Evolutionary conservation across 2,797 vertebrate genomes (phyloP), one percentile per base, ranked within the genome.

Genomic region (Platyrinchus mystaceus): DNA sequence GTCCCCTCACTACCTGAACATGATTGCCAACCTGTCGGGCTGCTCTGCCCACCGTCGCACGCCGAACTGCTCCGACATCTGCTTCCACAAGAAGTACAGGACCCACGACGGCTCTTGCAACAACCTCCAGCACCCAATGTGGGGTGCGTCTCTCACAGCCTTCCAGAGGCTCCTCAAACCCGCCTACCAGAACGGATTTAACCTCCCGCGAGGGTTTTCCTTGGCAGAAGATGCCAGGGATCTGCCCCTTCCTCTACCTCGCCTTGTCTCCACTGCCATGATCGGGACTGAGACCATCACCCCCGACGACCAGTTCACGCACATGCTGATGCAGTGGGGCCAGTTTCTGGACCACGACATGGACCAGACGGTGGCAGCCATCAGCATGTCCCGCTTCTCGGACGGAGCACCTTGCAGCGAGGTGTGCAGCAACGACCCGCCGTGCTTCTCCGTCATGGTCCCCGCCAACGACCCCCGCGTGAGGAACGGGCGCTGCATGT

Each of bases 301-400:
- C 21, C 95, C 96, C 0, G 98, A 98, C 0, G 96, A 95, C 21
- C 97, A 97, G 47, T 98, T 97, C 93, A 98, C 97, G 0, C 97
- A 98, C 89, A 97, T 98, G 96, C 87, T 98, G 6, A 98, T 98
- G 97, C 97, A 98, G 41, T 98, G 97, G 97, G 97, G 97, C 5
- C 97, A 98, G 87, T 98, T 98, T 62, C 87, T 98, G 83, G 97
- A 98, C 85, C 97, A 98, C 0, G 97, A 98, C 77, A 84, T 98
- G 93, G 97, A 98, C 88, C 97, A 97, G 92, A 98, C 97, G 0
- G 97, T 98, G 88, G 97, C 97, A 27, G 97, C 97, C 43, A 97
- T 98, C 14, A 97, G 97, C 91, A 98, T 97, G 97, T 97, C 97
- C 3, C 97, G 97, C 23, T 98, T 98, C 92, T 97, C 97, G 0